Percentiles rank a stretch among this genome's conserved stretches.
Evolutionary conservation across 2,888 invertebrate species (phyloP).

Genomic region (Torymus aiolomorphi): DNA sequence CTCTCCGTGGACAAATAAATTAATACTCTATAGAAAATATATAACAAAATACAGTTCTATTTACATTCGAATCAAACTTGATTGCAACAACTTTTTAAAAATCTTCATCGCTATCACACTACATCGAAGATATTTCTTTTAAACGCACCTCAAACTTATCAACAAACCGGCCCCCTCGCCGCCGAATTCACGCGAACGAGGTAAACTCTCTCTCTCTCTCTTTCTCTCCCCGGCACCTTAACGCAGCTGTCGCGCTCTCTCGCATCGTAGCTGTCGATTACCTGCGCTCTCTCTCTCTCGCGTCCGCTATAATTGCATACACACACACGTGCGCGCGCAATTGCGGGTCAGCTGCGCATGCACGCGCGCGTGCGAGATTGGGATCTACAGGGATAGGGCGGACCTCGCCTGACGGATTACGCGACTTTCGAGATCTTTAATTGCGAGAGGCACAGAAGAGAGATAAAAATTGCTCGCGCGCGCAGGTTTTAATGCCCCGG

Average conservation of each 20-base stretch:
- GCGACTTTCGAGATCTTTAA: constrained; percentile 13
- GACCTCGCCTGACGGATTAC: constrained; percentile 70
- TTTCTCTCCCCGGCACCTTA: neutral
- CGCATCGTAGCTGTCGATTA: constrained; percentile 5
- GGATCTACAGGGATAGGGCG: constrained; percentile 72
- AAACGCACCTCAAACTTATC: no score
- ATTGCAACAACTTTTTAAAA: no score
- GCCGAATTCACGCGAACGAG: no score
- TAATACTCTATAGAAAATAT: no score
- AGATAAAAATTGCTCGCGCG: neutral
- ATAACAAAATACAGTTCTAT: no score
- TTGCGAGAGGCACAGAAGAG: neutral
- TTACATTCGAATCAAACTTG: no score
- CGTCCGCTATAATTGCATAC: neutral
- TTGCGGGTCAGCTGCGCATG: constrained; percentile 14
- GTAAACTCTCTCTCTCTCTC: neutral
- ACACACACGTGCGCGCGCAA: neutral
- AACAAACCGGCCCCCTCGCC: no score
- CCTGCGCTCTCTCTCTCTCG: no score
- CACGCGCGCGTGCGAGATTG: constrained; percentile 10
- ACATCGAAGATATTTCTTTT: no score
- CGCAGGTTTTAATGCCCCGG: neutral
- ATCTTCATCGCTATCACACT: no score
- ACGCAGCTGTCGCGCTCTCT: neutral
- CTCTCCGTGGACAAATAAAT: no score